Evolutionary conservation across 35 echinoderm and acorn worm genomes (phyloP), one percentile per base, ranked within the genome.

Genomic region (Chiridota heheva): DNA sequence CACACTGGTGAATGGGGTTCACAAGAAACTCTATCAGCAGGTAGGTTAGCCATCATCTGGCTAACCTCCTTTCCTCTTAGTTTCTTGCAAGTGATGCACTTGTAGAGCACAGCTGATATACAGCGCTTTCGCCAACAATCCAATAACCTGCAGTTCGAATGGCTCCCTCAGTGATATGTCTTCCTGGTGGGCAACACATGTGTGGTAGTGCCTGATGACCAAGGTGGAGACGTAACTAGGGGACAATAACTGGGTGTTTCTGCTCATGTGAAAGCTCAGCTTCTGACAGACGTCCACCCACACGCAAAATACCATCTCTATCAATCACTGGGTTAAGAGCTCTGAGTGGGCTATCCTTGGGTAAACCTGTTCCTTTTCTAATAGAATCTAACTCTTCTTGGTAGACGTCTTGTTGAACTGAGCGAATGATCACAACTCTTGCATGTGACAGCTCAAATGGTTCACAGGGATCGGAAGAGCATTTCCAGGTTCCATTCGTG

Each of bases 21-120:
- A 2, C 35, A 0, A 3, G 10, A 31, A 3, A 86, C 36, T 60
- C 70, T 58, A 58, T 76, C 70, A 36, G 32, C 42, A 20, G 83
- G 83, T 13, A 86, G 43, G 56, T 86, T 72, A 13, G 70, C 84
- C 84, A 86, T 86, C 26, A 4, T 33, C 47, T 81, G 77, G 16
- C 4, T 10, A 39, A 22, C 58, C 18, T 32, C 8, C 33, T 69
- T 67, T 1, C 85, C 85, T 67, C 85, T 47, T 0, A 88, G 75
- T 36, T 57, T 80, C 12, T 32, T 1, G 26, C 72, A 76, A 57
- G 29, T 39, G 3, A 58, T 15, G 73, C 73, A 59, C 5, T 60
- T 35, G 48, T 58, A 2, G 8, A 77, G 36, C 0, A 58, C 18
- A 39, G 2, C 8, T 7, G n/a, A 36, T 26, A 37, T 25, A 5